phyloP scores from a whole-genome alignment of 1,140 invertebrate genomes.

The Formica exsecta region DNA sequence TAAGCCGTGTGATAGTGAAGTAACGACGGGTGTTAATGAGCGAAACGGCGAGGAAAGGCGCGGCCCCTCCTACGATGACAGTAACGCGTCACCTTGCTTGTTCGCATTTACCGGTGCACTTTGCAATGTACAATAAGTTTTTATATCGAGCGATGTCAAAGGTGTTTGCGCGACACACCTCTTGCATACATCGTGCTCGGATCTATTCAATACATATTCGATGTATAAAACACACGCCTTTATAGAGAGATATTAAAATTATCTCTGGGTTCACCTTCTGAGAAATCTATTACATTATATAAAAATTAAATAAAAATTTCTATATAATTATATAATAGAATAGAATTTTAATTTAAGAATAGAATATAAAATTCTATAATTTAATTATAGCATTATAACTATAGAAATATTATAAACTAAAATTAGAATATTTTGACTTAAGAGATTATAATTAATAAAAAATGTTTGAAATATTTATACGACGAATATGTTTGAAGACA shows the following conservation, averaged over 20 bases:
- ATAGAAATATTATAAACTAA: not conserved
- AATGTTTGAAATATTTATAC: not conserved
- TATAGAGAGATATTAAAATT: not conserved
- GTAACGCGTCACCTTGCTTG: conserved; percentile 42
- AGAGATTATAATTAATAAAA: not conserved
- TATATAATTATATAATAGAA: too few relatives aligned
- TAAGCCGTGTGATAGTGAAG: conserved; percentile 29
- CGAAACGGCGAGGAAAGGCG: conserved; percentile 29
- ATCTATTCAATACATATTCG: not conserved
- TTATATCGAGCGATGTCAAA: conserved; percentile 28
- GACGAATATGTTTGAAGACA: not conserved
- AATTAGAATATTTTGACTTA: not conserved
- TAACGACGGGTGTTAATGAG: conserved; percentile 27
- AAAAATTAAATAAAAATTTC: too few relatives aligned
- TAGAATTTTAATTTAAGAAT: too few relatives aligned
- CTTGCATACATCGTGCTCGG: not conserved
- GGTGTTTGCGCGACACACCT: conserved; percentile 30
- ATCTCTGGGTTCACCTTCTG: too few relatives aligned
- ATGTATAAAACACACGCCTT: not conserved
- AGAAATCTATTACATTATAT: not conserved
- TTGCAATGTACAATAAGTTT: conserved; percentile 3
- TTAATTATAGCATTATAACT: too few relatives aligned
- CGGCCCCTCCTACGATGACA: conserved; percentile 40
- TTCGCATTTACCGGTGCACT: conserved; percentile 12
- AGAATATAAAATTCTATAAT: too few relatives aligned